Percentiles rank a stretch among this genome's conserved stretches.
phyloP scores from a whole-genome alignment of 2,113 vertebrate genomes.

The Thymallus thymallus region DNA sequence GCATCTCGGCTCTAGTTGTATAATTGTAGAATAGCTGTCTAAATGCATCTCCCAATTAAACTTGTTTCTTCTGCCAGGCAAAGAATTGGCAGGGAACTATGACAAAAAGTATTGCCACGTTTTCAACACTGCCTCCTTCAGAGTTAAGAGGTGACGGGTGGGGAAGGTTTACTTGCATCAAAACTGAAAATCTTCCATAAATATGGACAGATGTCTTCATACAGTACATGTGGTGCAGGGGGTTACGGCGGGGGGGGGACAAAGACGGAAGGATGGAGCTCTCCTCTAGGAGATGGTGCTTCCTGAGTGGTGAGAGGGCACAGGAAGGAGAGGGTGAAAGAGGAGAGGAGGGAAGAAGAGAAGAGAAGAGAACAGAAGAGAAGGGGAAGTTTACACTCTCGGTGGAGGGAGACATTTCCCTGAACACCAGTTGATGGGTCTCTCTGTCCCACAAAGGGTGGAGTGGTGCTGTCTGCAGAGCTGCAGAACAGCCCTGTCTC shows the following conservation, averaged over 20 bases:
- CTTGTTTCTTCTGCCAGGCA: conserved; percentile 79
- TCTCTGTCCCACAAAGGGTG: conserved; percentile 71
- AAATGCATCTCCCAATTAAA: conserved; percentile 82
- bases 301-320: conserved; percentile 69
- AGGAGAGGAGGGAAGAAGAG: conserved; percentile 25
- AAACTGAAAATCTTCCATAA: conserved; percentile 77
- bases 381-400: conserved; percentile 64
- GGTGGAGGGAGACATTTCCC: conserved; percentile 70
- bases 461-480: conserved; percentile 74
- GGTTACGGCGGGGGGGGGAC: conserved; percentile 60
- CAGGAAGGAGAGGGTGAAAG: conserved; percentile 71
- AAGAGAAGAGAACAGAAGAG: conserved; percentile 26
- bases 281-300: conserved; percentile 67
- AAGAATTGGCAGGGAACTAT: conserved; percentile 78
- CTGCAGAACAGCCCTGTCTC: conserved; percentile 77
- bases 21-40: conserved; percentile 80
- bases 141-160: conserved; percentile 55
- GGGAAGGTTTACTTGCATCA: conserved; percentile 74
- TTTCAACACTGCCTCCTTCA: conserved; percentile 73
- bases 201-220: conserved; percentile 84
- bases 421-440: conserved; percentile 74
- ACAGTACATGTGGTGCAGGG: conserved; percentile 73
- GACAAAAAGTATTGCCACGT: conserved; percentile 73
- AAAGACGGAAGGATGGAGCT: conserved; percentile 23
- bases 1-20: conserved; percentile 82